A percentile compares a stretch with the other conserved stretches of the same genome.
phyloP scores from a whole-genome alignment of 1,140 invertebrate species.

The Eciton burchellii region DNA sequence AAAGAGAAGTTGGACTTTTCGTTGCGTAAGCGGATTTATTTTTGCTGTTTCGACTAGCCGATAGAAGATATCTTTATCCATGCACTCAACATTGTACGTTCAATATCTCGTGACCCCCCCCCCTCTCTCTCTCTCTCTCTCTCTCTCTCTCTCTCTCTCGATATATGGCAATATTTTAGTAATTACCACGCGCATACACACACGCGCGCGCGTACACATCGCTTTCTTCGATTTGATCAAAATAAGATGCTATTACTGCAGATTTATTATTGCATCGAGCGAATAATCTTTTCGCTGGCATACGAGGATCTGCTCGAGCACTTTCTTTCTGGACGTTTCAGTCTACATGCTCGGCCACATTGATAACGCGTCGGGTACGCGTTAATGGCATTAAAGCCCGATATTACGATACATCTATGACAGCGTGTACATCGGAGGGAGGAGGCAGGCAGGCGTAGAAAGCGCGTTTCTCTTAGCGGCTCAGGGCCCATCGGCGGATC shows the following conservation, averaged over 20 bases:
- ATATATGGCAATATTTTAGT: slow-evolving; percentile 42
- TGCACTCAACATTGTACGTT: not conserved
- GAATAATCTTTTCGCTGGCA: slow-evolving; percentile 10
- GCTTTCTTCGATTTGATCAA: slow-evolving; percentile 11
- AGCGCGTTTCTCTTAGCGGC: slow-evolving; percentile 65
- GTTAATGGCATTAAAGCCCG: slow-evolving; percentile 77
- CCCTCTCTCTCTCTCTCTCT: too few relatives aligned
- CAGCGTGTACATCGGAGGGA: slow-evolving; percentile 62
- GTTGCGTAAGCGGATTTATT: slow-evolving; percentile 29
- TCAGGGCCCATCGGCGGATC: slow-evolving; percentile 63
- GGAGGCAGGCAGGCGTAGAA: slow-evolving; percentile 29
- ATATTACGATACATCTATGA: slow-evolving; percentile 64
- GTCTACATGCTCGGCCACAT: not conserved
- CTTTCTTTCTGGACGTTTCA: slow-evolving; percentile 28
- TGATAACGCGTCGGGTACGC: slow-evolving; percentile 34
- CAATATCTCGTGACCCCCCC: slow-evolving; percentile 40
- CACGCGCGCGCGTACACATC: slow-evolving; percentile 2
- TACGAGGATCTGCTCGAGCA: not conserved
- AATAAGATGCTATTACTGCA: slow-evolving; percentile 23
- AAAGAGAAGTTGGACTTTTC: slow-evolving; percentile 26
- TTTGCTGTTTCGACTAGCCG: slow-evolving; percentile 3
- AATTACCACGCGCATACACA: too few relatives aligned
- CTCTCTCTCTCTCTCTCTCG: too few relatives aligned
- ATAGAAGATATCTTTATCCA: slow-evolving; percentile 39
- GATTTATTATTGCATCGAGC: slow-evolving; percentile 17